Evolutionary conservation across 2,797 vertebrate species (phyloP).

Genomic region (Lutjanus campechanus): DNA sequence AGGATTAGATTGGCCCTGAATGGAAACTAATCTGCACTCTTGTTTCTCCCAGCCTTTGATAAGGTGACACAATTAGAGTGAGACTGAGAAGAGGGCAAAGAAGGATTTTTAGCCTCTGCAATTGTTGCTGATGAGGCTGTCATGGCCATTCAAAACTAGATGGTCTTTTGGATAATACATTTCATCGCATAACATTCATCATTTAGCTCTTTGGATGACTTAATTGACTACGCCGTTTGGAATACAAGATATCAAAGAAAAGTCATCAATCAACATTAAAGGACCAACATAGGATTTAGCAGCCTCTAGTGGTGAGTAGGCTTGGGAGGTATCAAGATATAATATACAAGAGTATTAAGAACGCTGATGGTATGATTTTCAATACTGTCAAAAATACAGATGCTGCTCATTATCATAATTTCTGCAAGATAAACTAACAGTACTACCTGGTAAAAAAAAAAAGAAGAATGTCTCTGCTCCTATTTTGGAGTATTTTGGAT

Average conservation of each 20-base stretch:
- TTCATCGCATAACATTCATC: slow-evolving; percentile 20
- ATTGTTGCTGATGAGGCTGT: slow-evolving; percentile 50
- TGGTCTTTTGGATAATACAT: slow-evolving; percentile 33
- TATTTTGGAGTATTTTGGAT: too few species aligned
- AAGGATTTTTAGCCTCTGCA: slow-evolving; percentile 37
- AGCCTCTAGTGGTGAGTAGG: too few species aligned
- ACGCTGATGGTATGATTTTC: too few species aligned
- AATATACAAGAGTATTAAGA: too few species aligned
- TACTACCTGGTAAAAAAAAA: too few species aligned
- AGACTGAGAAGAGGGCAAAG: slow-evolving; percentile 48
- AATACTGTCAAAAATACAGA: too few species aligned
- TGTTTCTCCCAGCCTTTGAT: slow-evolving; percentile 78
- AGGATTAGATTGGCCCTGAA: slow-evolving; percentile 78
- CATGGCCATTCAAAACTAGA: slow-evolving; percentile 30
- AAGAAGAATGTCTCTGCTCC: too few species aligned
- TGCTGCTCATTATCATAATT: too few species aligned
- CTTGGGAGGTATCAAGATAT: too few species aligned
- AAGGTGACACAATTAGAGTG: slow-evolving; percentile 73
- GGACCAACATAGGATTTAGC: too few species aligned
- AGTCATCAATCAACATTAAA: slow-evolving; percentile 7
- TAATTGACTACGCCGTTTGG: slow-evolving; percentile 8
- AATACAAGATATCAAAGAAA: too few species aligned
- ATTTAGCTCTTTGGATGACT: slow-evolving; percentile 29
- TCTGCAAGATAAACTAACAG: too few species aligned
- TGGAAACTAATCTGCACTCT: slow-evolving; percentile 78